Evolutionary conservation across 2,113 vertebrate species (phyloP), one percentile per base, ranked within the genome.

Genomic region (Otis tarda): DNA sequence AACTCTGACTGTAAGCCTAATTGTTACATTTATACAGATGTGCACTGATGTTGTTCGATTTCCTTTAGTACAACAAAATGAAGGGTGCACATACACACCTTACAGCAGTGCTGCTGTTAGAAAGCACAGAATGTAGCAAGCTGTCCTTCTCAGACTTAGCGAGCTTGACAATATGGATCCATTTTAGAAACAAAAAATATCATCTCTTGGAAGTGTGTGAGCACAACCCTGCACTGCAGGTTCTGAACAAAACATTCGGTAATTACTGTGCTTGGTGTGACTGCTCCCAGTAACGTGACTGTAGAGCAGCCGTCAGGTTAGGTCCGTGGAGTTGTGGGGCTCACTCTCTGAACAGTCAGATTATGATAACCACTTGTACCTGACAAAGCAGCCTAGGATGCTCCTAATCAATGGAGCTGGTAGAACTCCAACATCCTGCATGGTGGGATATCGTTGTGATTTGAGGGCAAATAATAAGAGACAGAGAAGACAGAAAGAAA

Each of bases 81-180:
- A 68, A 76, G 13, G 31, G 25, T 45, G 18, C 30, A 74, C 59
- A 37, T 35, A 67, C 41, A 19, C 21, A 86, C 33, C 14, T 81
- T 37, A 20, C 15, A 47, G 25, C 0, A 0, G 7, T 33, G 10
- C 28, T 67, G 7, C 31, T 70, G 31, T 49, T 30, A 7, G 33
- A 49, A 18, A 67, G 6, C 12, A 57, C 22, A 65, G 14, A n/a
- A 21, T 5, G 37, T 15, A 78, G 60, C n/a, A 80, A 81, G 31
- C 24, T 81, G n/a, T 11, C 33, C 4, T 64, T 3, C 16, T 65
- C 41, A 84, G 28, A 41, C 7, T 30, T 30, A 27, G 12, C 16
- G 49, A 61, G 19, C 9, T 35, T 57, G 16, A 30, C 70, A 71
- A 61, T 30, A 70, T 1, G 4, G 10, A 35, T 17, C 13, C 17